phyloP scores from a whole-genome alignment of 2,113 vertebrate species.

The Lycaon pictus region DNA sequence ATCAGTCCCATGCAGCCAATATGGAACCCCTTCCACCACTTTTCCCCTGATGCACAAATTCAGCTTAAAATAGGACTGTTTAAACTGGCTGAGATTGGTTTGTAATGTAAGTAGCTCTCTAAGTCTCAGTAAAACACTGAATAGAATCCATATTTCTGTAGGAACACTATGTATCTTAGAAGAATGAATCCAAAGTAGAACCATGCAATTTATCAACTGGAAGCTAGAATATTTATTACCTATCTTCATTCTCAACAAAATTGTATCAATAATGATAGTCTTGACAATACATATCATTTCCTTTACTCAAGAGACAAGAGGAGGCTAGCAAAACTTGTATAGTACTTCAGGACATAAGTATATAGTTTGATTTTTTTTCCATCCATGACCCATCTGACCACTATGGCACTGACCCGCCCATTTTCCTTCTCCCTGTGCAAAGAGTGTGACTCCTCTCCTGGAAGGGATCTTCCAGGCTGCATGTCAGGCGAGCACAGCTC shows the following conservation, averaged over 20 bases:
- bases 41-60: neutral
- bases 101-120: neutral
- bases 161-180: neutral
- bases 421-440: neutral
- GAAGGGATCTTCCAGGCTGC: too few relatives aligned
- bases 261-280: neutral
- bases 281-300: neutral
- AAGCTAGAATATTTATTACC: neutral
- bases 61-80: neutral
- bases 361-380: neutral
- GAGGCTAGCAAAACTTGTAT: neutral
- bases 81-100: rapidly evolving
- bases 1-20: neutral
- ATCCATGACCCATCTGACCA: neutral
- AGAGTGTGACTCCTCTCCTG: rapidly evolving
- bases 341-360: neutral
- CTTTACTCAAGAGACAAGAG: neutral
- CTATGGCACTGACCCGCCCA: rapidly evolving
- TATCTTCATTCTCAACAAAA: neutral
- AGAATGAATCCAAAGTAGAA: constrained; percentile 27
- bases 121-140: neutral
- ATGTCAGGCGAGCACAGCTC: neutral
- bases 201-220: neutral
- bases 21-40: rapidly evolving
- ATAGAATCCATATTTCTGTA: neutral